Evolutionary conservation across 2,113 vertebrate genomes (phyloP).

Genomic region (Oriolus oriolus): DNA sequence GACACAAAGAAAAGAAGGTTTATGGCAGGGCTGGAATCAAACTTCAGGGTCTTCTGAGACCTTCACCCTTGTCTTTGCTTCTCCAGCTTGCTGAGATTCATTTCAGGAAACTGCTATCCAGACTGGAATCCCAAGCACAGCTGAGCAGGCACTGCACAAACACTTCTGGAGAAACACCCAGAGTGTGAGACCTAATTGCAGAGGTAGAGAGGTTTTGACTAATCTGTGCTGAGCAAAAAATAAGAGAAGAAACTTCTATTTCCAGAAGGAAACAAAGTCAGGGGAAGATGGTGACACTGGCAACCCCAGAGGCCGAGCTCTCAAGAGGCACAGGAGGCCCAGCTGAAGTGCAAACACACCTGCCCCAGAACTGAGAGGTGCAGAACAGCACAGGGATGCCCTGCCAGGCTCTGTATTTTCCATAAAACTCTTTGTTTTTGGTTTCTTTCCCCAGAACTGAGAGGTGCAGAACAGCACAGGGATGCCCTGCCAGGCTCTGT

Average conservation of each 20-base stretch:
- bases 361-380: slow-evolving; percentile 68
- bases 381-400: not conserved
- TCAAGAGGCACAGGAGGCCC: not conserved
- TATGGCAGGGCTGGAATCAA: not conserved
- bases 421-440: not conserved
- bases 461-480: slow-evolving; percentile 73
- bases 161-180: not conserved
- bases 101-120: not conserved
- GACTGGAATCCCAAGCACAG: not conserved
- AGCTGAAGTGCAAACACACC: not conserved
- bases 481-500: slow-evolving; percentile 87
- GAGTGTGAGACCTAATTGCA: not conserved
- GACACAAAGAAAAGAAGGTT: not conserved
- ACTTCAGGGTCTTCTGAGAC: not conserved
- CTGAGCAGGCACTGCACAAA: not conserved
- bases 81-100: not conserved
- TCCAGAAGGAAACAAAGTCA: not conserved
- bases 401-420: accelerated
- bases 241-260: not conserved
- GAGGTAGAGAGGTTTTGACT: not conserved
- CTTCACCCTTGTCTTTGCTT: not conserved
- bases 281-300: not conserved
- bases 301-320: not conserved
- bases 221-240: not conserved
- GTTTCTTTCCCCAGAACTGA: not conserved